phyloP scores from a whole-genome alignment of 2,113 vertebrate genomes.

The Telmatochromis bifrenatus region DNA sequence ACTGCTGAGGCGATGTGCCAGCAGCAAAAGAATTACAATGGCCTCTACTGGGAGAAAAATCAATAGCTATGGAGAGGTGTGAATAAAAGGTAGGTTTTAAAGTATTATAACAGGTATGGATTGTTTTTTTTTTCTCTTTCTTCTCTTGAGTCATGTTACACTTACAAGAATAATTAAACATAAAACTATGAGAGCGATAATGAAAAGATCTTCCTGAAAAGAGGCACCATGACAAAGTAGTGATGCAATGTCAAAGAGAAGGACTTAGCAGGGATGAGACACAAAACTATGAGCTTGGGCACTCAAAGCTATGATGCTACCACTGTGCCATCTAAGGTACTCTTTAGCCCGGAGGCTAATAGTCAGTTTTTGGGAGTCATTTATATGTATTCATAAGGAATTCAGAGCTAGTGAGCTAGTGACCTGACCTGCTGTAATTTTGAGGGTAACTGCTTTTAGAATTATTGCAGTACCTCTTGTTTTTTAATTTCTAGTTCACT shows the following conservation, averaged over 20 bases:
- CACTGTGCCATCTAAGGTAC: background rate
- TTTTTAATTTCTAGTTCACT: background rate
- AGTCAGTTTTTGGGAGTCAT: background rate
- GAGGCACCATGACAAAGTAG: background rate
- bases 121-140: background rate
- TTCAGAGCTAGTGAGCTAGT: background rate
- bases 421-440: background rate
- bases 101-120: background rate
- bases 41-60: conserved; percentile 4
- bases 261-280: background rate
- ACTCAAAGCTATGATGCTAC: background rate
- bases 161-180: background rate
- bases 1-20: background rate
- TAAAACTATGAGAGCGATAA: background rate
- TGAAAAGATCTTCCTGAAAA: background rate
- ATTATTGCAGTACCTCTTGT: background rate
- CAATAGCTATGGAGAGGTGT: conserved; percentile 24
- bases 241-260: background rate
- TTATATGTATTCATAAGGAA: background rate
- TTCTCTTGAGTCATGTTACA: background rate
- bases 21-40: conserved; percentile 9
- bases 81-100: conserved; percentile 12
- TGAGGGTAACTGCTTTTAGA: background rate
- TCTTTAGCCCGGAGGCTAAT: background rate
- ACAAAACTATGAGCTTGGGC: background rate